Evolutionary conservation across 2,113 vertebrate genomes (phyloP).

Genomic region (Nesoenas mayeri): DNA sequence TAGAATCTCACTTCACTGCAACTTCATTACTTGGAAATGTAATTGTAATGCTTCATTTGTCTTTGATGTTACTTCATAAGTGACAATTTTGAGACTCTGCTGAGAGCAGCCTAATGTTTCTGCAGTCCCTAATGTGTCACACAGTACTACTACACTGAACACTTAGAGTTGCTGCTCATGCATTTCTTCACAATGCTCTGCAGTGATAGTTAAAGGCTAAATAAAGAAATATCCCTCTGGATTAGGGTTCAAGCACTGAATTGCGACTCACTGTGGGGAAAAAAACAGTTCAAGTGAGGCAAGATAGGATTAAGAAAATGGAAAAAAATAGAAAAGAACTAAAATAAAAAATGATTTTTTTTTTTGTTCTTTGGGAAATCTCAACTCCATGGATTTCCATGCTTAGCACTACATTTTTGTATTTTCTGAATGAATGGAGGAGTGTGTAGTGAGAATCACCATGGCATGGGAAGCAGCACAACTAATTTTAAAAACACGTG

Average conservation of each 20-base stretch:
- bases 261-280: neutral
- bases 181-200: neutral
- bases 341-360: neutral
- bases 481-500: neutral
- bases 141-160: neutral
- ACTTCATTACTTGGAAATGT: neutral
- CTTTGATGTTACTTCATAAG: neutral
- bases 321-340: neutral
- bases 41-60: neutral
- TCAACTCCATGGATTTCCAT: neutral
- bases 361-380: neutral
- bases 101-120: neutral
- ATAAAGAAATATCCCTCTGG: neutral
- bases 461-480: neutral
- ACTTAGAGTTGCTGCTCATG: neutral
- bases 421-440: neutral
- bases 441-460: neutral
- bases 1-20: neutral
- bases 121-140: neutral
- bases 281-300: neutral
- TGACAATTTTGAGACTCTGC: neutral
- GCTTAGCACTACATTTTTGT: neutral
- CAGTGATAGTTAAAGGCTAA: neutral
- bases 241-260: neutral
- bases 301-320: neutral